Evolutionary conservation across 1,140 invertebrate species (phyloP).

Genomic region (Brachionus rotundiformis): DNA sequence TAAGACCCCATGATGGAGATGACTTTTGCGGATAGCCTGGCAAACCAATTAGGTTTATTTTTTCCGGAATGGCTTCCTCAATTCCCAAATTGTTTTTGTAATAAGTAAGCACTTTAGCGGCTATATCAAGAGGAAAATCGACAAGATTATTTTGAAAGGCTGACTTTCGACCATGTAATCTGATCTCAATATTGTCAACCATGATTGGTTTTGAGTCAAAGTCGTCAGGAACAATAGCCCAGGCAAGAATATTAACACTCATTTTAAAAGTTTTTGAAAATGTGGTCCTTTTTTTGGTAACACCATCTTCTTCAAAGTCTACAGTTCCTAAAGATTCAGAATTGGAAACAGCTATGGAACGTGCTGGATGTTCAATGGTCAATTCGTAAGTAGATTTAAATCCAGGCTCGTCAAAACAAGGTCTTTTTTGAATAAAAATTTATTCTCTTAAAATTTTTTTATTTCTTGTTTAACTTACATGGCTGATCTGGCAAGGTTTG

Average conservation of each 20-base stretch:
- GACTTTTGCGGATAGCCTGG: conserved; percentile 91
- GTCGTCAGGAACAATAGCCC: conserved; percentile 48
- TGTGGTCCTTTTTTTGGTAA: conserved; percentile 11
- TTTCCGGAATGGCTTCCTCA: not conserved
- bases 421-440: conserved; percentile 51
- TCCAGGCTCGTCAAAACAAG: conserved; percentile 54
- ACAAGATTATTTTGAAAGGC: not conserved
- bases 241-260: conserved; percentile 44
- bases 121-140: not conserved
- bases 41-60: conserved; percentile 80
- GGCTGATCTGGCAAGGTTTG: conserved; percentile 27
- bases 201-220: not conserved
- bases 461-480: conserved; percentile 29
- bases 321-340: not conserved
- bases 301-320: not conserved
- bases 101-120: not conserved
- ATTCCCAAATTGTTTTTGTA: not conserved
- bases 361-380: conserved; percentile 35
- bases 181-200: not conserved
- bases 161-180: conserved; percentile 27
- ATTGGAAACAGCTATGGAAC: conserved; percentile 39
- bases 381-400: conserved; percentile 53
- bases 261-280: conserved; percentile 25
- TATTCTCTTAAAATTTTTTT: not conserved
- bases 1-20: conserved; percentile 92